These are phyloP conservation scores for Tineola bisselliella DNA, from an alignment of 2,888 invertebrate genomes.

Conservation along the genomic window DNA sequence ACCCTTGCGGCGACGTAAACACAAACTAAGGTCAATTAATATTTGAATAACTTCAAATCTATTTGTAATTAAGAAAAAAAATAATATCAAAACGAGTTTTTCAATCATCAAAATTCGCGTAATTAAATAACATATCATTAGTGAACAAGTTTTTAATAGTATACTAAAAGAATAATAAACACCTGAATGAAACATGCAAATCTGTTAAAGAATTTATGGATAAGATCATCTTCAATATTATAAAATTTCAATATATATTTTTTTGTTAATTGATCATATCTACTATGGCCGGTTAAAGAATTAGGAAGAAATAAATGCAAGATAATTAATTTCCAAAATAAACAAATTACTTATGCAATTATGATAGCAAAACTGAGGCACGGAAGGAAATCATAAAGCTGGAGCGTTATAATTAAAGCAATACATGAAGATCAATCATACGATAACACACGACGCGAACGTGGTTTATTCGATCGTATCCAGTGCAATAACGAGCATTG, in stretches of 20 bases:
- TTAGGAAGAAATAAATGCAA: too few relatives aligned
- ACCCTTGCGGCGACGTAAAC: neutral
- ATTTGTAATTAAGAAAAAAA: neutral
- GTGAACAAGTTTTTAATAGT: neutral
- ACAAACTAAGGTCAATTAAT: neutral
- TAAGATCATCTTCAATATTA: too few relatives aligned
- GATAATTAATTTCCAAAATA: neutral
- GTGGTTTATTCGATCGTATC: neutral
- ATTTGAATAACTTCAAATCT: neutral
- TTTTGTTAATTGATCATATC: too few relatives aligned
- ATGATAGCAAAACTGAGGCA: neutral
- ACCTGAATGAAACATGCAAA: too few relatives aligned
- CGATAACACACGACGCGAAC: neutral
- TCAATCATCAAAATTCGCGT: neutral
- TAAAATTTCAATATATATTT: too few relatives aligned
- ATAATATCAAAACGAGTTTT: neutral
- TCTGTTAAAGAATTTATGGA: too few relatives aligned
- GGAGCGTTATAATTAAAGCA: conserved; percentile 3
- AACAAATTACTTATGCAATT: neutral
- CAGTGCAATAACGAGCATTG: neutral
- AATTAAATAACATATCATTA: neutral
- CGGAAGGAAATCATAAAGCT: neutral
- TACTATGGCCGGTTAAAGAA: too few relatives aligned
- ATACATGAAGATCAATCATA: neutral
- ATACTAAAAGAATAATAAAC: too few relatives aligned